A percentile compares a stretch with the other conserved stretches of the same genome.
Evolutionary conservation across 1,140 invertebrate species (phyloP).

Genomic region (Drosophila gunungcola): DNA sequence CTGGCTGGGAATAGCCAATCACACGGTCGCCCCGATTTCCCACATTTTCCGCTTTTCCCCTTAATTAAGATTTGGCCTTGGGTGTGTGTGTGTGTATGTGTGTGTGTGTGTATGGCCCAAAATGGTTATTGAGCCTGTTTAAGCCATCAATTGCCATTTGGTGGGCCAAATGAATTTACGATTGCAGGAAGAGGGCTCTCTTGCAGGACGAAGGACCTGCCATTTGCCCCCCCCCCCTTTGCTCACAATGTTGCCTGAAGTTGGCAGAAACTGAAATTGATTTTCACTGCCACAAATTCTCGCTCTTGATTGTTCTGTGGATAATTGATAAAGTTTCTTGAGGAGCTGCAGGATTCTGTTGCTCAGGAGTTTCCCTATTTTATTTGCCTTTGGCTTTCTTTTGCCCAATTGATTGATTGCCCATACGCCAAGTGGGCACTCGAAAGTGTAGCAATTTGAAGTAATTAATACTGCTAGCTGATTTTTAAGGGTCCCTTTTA

Average conservation of each 20-base stretch:
- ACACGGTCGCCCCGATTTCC: background rate
- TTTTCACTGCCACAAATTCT: slow-evolving; percentile 16
- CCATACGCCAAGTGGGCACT: background rate
- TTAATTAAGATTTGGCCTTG: slow-evolving; percentile 25
- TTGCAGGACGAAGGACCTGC: background rate
- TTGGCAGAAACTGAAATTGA: slow-evolving; percentile 47
- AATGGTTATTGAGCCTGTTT: slow-evolving; percentile 45
- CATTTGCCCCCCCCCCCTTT: background rate
- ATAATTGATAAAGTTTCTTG: slow-evolving; percentile 37
- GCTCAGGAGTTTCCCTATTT: slow-evolving; percentile 1
- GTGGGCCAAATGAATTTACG: slow-evolving; percentile 53
- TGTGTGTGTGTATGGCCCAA: slow-evolving; percentile 16
- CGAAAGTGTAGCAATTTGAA: background rate
- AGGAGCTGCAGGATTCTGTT: slow-evolving; percentile 7
- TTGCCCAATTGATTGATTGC: slow-evolving; percentile 9
- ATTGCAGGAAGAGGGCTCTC: slow-evolving; percentile 16
- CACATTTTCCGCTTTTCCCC: background rate
- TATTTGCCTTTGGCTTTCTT: slow-evolving; percentile 10
- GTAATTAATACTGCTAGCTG: too few species aligned
- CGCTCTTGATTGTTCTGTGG: slow-evolving; percentile 12
- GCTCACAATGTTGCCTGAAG: slow-evolving; percentile 4
- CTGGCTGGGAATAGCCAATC: slow-evolving; percentile 7
- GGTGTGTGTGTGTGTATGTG: background rate
- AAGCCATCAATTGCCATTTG: slow-evolving; percentile 60
- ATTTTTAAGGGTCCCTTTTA: too few species aligned